Conservation (phyloP, 2,888 invertebrate species). For the Xylota sylvarum region DNA sequence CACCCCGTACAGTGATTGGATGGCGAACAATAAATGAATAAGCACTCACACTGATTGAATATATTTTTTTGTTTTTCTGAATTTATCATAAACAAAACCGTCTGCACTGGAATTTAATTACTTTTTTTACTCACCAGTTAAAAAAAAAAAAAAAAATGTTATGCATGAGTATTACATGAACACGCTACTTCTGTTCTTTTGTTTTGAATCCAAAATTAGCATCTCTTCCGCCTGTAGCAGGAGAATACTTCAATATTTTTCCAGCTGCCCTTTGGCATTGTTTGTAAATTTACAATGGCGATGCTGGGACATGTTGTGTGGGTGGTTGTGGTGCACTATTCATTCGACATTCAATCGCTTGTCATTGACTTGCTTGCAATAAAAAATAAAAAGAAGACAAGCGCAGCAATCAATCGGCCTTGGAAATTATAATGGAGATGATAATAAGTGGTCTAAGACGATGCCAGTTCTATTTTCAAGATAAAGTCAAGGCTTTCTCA, state of each 20-base stretch:
- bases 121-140: background rate
- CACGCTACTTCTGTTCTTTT: conserved; percentile 8
- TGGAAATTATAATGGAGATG: conserved; percentile 34
- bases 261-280: conserved; percentile 21
- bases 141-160: background rate
- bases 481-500: conserved; percentile 28
- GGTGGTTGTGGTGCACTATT: conserved; percentile 6
- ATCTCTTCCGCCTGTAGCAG: background rate
- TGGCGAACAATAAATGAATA: background rate
- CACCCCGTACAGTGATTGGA: background rate
- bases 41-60: background rate
- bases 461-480: conserved; percentile 29
- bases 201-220: conserved; percentile 25
- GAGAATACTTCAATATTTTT: conserved; percentile 1
- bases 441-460: conserved; percentile 34
- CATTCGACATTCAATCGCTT: conserved; percentile 18
- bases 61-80: background rate
- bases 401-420: conserved; percentile 53
- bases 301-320: conserved; percentile 1
- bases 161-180: background rate
- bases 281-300: conserved; percentile 34
- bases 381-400: conserved; percentile 2
- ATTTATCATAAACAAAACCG: background rate
- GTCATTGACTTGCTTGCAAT: conserved; percentile 30
- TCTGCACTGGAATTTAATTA: conserved; percentile 4